A percentile compares a stretch with the other conserved stretches of the same genome.
Conservation (phyloP, 2,888 invertebrate species). For the Lasioglossum vierecki region DNA sequence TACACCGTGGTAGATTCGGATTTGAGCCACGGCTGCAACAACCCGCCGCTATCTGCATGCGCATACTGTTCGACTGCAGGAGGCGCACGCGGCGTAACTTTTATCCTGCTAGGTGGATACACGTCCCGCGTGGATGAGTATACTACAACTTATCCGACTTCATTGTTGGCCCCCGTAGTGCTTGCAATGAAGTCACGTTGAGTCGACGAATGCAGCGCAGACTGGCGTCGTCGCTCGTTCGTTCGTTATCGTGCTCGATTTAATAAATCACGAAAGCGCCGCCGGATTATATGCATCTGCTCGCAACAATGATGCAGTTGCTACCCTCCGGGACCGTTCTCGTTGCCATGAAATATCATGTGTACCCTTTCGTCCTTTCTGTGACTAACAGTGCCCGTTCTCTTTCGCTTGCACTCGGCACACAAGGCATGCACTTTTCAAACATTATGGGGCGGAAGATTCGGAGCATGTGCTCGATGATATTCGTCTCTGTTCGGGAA, state of each 20-base stretch:
- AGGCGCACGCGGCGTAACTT: constrained; percentile 9
- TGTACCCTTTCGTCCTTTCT: neutral
- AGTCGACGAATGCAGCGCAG: constrained; percentile 52
- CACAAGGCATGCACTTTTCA: neutral
- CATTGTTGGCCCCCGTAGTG: constrained; percentile 39
- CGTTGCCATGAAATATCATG: neutral
- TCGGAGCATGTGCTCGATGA: neutral
- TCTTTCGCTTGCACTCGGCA: neutral
- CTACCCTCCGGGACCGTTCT: neutral
- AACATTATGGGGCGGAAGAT: neutral
- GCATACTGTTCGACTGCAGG: constrained; percentile 1
- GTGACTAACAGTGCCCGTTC: neutral
- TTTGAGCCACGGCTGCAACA: constrained; percentile 20
- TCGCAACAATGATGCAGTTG: constrained; percentile 12
- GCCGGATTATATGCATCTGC: constrained; percentile 29
- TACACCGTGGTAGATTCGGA: constrained; percentile 43
- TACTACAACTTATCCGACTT: constrained; percentile 25
- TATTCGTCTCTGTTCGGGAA: neutral
- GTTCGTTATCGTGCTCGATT: constrained; percentile 30
- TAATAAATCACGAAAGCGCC: constrained; percentile 59
- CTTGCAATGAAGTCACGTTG: constrained; percentile 63
- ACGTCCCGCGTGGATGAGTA: constrained; percentile 9
- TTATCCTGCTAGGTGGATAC: constrained; percentile 38
- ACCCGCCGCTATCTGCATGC: constrained; percentile 16
- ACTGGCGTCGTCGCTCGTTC: constrained; percentile 18